Evolutionary conservation across 2,113 vertebrate species (phyloP), one percentile per base, ranked within the genome.

Genomic region (Mesoclemmys tuberculata): DNA sequence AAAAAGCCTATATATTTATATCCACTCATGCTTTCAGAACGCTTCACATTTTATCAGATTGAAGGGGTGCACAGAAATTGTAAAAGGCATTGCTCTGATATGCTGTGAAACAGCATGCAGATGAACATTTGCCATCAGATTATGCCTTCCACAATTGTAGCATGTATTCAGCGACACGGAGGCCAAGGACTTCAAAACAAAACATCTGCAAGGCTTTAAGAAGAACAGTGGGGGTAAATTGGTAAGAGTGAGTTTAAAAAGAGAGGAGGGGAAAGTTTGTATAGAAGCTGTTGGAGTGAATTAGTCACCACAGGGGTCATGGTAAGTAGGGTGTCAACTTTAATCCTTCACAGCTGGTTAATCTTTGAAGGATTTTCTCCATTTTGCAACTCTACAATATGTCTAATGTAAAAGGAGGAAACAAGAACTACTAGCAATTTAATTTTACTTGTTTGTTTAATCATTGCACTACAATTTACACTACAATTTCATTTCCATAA

Each of bases 281-380:
- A 96, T 96, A 98, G 96, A 97, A 97, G 97, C 96, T 95, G 91
- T 75, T 90, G 81, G 54, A 90, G 52, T 74, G 83, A 91, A 95
- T 90, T 74, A 96, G 93, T 97, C 95, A 97, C 94, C 24, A 5
- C 75, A 74, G 90, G 94, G 93, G 79, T 91, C 83, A 84, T 71
- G 31, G 61, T 49, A 92, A 80, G 49, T 44, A 94, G 75, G 85
- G 61, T 93, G 95, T 93, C 93, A 95, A 98, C 94, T 98, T 97
- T 98, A 99, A 99, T 98, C 98, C 98, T 97, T 97, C 95, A 96
- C 98, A 99, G 98, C 98, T 98, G 98, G 97, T 81, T 97, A 91
- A 85, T 97, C 90, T 95, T 96, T 95, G 96, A 93, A 96, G 89
- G 88, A 88, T 81, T 90, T 93, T 84, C 93, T 82, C 58, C 92